Base-by-base conservation (phyloP, 1,140 invertebrate genomes). In the Heliothis subflexa region DNA sequence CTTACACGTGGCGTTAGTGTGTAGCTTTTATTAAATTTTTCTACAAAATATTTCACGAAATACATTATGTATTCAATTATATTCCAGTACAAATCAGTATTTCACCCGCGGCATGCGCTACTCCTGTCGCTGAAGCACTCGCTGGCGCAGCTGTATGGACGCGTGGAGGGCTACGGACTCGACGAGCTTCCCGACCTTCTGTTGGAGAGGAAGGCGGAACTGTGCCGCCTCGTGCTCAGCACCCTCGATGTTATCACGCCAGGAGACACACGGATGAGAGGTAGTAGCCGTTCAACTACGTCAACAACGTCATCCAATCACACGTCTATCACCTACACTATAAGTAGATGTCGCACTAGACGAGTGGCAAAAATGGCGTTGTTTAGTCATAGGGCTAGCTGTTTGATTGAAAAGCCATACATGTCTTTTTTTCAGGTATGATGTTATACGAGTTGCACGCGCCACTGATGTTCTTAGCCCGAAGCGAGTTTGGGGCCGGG, bases 371-470 rank as follows among this genome's bases (percentile, higher is more conserved):
- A 5, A 40, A 40, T 40, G 5, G 33, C 33, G 33, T 40, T 40
- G 5, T 40, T 40, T 40, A 40, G 7, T 40, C 5, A 40, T 0
- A 9, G 5, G 5, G 33, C 33, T 40, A 40, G 4, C 33, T 40
- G 5, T 40, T 40, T 40, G 5, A 40, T 40, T 7, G 5, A 40
- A 40, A 7, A 5, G 4, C 5, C 5, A 40, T 55, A 73, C 54
- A 71, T 16, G 62, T 47, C 61, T 16, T 70, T 49, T 59, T 91
- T 89, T 1, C 85, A 97, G 96, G 97, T 13, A 96, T 97, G 94
- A 96, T 96, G 81, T 86, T 98, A 7, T 98, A 98, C 86, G 97
- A 98, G 86, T 88, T 98, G 33, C 97, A 98, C 84, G 97, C 97
- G 9, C 97, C 97, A 0, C 82, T 97, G 10, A 95, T 97, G 84